Base-by-base conservation (phyloP, 2,888 invertebrate genomes). In the Limnephilus lunatus region DNA sequence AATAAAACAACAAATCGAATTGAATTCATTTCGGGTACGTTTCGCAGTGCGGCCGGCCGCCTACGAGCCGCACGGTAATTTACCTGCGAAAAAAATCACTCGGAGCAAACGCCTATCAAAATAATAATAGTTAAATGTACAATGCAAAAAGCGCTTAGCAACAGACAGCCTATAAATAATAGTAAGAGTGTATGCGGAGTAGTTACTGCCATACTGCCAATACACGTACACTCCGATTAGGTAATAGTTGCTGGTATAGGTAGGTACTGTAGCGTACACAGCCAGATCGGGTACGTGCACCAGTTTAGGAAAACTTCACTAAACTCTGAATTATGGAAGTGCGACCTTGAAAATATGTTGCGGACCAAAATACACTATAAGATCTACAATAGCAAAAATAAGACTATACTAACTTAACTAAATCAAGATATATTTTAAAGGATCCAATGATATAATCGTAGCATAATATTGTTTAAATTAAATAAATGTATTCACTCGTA, bases 31-130 rank as follows among this genome's bases (percentile, higher is more conserved):
- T 86, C 30, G 44, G 44, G 30, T 44, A 86, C 86, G 86, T 48
- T 87, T 87, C 83, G 83, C 83, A 83, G 86, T 44, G 7, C 39
- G n/a, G 39, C 88, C 88, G 80, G 30, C 81, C 90, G 89, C 89
- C 81, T 82, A 89, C 89, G 44, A 81, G 44, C 53, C n/a, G 87
- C 44, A n/a, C 82, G 44, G 44, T 82, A 90, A 81, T 90, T 81
- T 82, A 90, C 90, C 90, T 82, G 90, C 82, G 30, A 68, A 88
- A 90, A 89, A 89, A 90, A 90, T 90, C 82, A 39, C 90, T 90
- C 90, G 12, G 35, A 44, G 32, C 82, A 31, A 90, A 90, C 90
- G 82, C 82, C 90, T 90, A 82, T 90, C 82, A 85, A 91, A 88
- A 91, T 90, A 90, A 82, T 90, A 88, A 91, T 82, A 89, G 82